A percentile compares a stretch with the other conserved stretches of the same genome.
Evolutionary conservation across 2,113 vertebrate genomes (phyloP).

Genomic region (Myrmecobius fasciatus): DNA sequence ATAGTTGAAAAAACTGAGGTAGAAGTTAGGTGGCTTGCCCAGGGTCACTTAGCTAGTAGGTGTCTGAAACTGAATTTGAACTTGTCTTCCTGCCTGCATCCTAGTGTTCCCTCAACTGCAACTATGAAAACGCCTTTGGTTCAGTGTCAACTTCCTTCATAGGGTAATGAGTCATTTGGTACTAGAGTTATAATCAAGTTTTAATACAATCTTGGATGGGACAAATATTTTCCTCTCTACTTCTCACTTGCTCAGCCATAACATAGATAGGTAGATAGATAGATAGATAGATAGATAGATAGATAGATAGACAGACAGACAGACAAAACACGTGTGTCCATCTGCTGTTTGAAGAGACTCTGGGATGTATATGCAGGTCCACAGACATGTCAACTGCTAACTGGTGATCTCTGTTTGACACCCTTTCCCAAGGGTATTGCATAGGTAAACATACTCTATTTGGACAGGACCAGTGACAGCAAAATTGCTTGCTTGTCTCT

Average conservation of each 20-base stretch:
- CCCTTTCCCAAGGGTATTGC: conserved; percentile 87
- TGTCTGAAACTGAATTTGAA: background rate
- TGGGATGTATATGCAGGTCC: conserved; percentile 58
- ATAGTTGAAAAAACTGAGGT: too few relatives aligned
- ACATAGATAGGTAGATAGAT: background rate
- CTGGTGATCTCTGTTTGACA: conserved; percentile 89
- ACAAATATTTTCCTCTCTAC: background rate
- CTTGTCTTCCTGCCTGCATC: background rate
- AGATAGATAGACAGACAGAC: too few relatives aligned
- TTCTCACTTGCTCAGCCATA: conserved; percentile 58
- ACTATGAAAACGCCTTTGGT: background rate
- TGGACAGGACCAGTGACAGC: conserved; percentile 96
- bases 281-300: too few relatives aligned
- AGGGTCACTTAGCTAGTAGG: background rate
- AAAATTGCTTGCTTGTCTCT: conserved; percentile 96
- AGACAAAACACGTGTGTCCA: conserved; percentile 53
- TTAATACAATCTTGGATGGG: conserved; percentile 56
- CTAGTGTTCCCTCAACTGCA: background rate
- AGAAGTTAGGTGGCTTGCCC: background rate
- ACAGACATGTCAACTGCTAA: conserved; percentile 87
- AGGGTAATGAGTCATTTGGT: background rate
- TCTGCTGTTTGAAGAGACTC: conserved; percentile 60
- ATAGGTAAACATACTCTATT: conserved; percentile 93
- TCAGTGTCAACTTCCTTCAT: conserved; percentile 8
- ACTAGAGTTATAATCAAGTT: conserved; percentile 3